Percentiles rank a stretch among this genome's conserved stretches.
phyloP scores from a whole-genome alignment of 2,797 vertebrate genomes.

The Malacoctenus gilli region DNA sequence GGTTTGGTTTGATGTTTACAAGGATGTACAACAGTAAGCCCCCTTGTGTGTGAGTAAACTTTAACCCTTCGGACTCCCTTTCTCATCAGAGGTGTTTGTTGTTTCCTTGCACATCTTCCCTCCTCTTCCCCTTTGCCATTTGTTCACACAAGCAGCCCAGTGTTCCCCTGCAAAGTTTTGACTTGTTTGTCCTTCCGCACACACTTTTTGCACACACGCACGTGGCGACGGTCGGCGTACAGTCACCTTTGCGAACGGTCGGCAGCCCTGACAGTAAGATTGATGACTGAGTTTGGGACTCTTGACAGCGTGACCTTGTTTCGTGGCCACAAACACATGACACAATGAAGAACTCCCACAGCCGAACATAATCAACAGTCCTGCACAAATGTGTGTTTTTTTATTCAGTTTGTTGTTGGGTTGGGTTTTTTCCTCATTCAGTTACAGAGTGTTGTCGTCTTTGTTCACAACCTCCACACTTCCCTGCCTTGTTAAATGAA shows the following conservation, averaged over 20 bases:
- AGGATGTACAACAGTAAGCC: slow-evolving; percentile 50
- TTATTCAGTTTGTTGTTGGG: neutral
- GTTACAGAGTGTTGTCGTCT: too few relatives aligned
- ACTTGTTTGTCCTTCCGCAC: slow-evolving; percentile 16
- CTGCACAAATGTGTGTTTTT: neutral
- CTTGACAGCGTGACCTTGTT: slow-evolving; percentile 40
- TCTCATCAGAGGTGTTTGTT: slow-evolving; percentile 35
- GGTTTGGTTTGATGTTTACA: slow-evolving; percentile 70
- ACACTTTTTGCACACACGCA: neutral
- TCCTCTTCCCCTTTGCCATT: slow-evolving; percentile 1
- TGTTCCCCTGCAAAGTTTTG: slow-evolving; percentile 4
- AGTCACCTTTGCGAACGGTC: slow-evolving; percentile 42
- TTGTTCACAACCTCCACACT: neutral
- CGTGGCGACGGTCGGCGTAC: slow-evolving; percentile 12
- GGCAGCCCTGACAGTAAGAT: slow-evolving; percentile 47
- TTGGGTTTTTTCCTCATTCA: too few relatives aligned
- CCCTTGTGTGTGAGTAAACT: slow-evolving; percentile 47
- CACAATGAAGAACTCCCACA: neutral
- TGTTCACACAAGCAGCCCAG: neutral
- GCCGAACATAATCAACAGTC: slow-evolving; percentile 1
- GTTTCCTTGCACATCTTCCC: neutral
- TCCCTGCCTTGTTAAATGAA: slow-evolving; percentile 15
- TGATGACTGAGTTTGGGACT: slow-evolving; percentile 45
- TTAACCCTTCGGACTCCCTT: slow-evolving; percentile 33
- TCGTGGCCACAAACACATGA: slow-evolving; percentile 9